A percentile compares a stretch with the other conserved stretches of the same genome.
These are phyloP conservation scores for Eospalax fontanierii DNA, from an alignment of 2,797 vertebrate genomes.

Conservation along the genomic window DNA sequence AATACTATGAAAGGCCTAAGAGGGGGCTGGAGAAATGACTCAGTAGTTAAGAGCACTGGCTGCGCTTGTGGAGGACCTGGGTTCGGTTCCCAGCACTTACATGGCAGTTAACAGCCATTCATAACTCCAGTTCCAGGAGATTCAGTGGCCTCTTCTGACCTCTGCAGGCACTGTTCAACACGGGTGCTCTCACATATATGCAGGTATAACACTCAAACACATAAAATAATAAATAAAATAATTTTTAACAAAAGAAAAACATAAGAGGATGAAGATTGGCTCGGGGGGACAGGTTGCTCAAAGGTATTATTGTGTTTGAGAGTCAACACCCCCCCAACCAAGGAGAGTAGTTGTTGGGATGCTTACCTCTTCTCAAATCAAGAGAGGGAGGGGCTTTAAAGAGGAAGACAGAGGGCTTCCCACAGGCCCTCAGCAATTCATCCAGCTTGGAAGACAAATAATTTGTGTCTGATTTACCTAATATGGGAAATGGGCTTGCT, in stretches of 20 bases:
- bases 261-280: neutral
- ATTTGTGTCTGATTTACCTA: neutral
- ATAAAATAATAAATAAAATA: too few species aligned
- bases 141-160: too few species aligned
- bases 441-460: neutral
- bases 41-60: too few species aligned
- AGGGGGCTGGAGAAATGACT: neutral
- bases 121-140: too few species aligned
- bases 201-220: too few species aligned
- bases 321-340: neutral
- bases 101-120: too few species aligned
- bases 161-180: too few species aligned
- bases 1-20: neutral
- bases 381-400: neutral
- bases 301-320: neutral
- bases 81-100: too few species aligned
- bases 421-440: neutral
- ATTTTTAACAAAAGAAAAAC: too few species aligned
- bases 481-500: neutral
- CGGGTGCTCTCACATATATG: too few species aligned
- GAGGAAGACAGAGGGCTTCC: neutral
- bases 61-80: too few species aligned
- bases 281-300: neutral
- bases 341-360: neutral
- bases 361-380: neutral